phyloP scores from a whole-genome alignment of 1,140 invertebrate genomes.

The Phortica variegata region DNA sequence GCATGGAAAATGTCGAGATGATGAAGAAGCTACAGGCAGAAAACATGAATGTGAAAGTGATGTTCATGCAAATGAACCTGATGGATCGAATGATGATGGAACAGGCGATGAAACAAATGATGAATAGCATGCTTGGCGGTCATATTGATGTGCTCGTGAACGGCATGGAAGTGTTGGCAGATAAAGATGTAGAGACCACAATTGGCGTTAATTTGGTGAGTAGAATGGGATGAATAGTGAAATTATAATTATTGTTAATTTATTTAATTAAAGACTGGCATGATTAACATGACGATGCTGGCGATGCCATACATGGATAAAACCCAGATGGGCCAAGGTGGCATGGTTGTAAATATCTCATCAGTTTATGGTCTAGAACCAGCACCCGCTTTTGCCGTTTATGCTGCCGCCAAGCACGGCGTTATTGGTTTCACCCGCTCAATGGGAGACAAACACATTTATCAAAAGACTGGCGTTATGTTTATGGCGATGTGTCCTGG shows the following conservation, averaged over 20 bases:
- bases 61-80: constrained; percentile 41
- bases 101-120: constrained; percentile 34
- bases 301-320: constrained; percentile 60
- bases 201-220: constrained; percentile 49
- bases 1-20: constrained; percentile 50
- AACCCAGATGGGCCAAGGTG: constrained; percentile 63
- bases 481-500: constrained; percentile 46
- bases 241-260: neutral
- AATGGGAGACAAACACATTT: constrained; percentile 40
- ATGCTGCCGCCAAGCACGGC: constrained; percentile 59
- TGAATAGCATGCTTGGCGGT: constrained; percentile 28
- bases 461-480: constrained; percentile 39
- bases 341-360: constrained; percentile 66
- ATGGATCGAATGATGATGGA: constrained; percentile 40
- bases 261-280: constrained; percentile 24
- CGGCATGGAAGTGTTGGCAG: constrained; percentile 41
- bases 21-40: constrained; percentile 41
- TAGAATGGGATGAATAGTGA: neutral
- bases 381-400: constrained; percentile 53
- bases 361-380: constrained; percentile 63
- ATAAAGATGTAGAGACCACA: constrained; percentile 44
- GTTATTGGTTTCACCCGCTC: constrained; percentile 59
- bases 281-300: constrained; percentile 38
- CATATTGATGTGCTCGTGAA: constrained; percentile 49
- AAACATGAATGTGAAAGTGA: constrained; percentile 26